Evolutionary conservation across 2,888 invertebrate species (phyloP).

Genomic region (Escarpia spicata): DNA sequence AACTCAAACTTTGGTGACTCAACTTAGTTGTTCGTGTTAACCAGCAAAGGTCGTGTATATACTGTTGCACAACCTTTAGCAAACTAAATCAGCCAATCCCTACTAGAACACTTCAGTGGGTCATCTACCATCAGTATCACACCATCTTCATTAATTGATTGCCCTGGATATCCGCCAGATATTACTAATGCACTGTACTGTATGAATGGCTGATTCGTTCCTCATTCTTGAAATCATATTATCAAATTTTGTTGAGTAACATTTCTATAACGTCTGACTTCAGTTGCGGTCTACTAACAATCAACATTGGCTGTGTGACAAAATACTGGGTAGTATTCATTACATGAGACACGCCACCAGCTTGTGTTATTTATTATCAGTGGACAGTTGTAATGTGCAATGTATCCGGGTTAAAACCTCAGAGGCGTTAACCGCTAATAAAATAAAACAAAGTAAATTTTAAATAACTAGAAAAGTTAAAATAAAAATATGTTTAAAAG

Average conservation of each 20-base stretch:
- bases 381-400: too few species aligned
- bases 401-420: too few species aligned
- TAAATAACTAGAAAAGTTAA: too few species aligned
- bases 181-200: neutral
- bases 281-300: too few species aligned
- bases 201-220: neutral
- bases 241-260: neutral
- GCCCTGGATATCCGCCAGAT: neutral
- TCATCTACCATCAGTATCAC: neutral
- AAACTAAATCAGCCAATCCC: neutral
- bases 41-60: neutral
- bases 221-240: neutral
- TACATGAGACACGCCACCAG: too few species aligned
- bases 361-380: too few species aligned
- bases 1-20: neutral
- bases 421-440: too few species aligned
- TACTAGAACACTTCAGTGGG: neutral
- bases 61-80: neutral
- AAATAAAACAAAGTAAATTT: too few species aligned
- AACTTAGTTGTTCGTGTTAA: neutral
- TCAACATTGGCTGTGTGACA: too few species aligned
- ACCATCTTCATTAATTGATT: neutral
- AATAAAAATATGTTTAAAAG: too few species aligned
- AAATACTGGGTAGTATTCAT: too few species aligned
- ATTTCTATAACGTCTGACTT: too few species aligned